These are phyloP conservation scores for Aphidius gifuensis DNA, from an alignment of 1,140 invertebrate species.

Conservation along the genomic window DNA sequence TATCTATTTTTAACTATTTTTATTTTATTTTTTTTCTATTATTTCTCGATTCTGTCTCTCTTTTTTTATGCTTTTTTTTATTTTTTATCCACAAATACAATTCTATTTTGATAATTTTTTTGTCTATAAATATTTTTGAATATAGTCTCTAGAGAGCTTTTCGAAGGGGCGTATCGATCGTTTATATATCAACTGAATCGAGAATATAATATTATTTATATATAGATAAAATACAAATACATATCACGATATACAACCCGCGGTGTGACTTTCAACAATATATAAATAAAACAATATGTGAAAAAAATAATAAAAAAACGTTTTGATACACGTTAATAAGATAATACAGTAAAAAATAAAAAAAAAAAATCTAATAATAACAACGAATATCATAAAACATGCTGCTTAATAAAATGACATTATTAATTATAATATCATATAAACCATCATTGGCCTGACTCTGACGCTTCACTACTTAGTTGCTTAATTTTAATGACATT, in stretches of 20 bases:
- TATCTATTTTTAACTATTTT: neutral
- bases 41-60: conserved; percentile 8
- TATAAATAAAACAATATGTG: conserved; percentile 26
- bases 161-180: conserved; percentile 38
- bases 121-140: conserved; percentile 8
- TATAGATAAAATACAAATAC: neutral
- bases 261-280: conserved; percentile 30
- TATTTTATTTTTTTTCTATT: conserved; percentile 9
- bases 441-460: conserved; percentile 27
- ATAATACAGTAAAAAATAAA: conserved; percentile 28
- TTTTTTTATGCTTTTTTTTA: conserved; percentile 22
- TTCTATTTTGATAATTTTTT: conserved; percentile 12
- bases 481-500: conserved; percentile 35
- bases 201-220: conserved; percentile 26
- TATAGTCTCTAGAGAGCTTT: conserved; percentile 4
- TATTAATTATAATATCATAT: conserved; percentile 33
- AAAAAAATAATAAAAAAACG: conserved; percentile 2
- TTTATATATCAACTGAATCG: conserved; percentile 30
- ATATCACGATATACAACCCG: conserved; percentile 50
- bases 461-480: conserved; percentile 49
- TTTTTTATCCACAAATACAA: conserved; percentile 1
- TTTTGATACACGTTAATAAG: conserved; percentile 4
- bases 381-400: conserved; percentile 26
- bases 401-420: conserved; percentile 41
- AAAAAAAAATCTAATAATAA: conserved; percentile 35